Base-by-base conservation (phyloP, 2,797 vertebrate species). In the Xiphophorus birchmanni region DNA sequence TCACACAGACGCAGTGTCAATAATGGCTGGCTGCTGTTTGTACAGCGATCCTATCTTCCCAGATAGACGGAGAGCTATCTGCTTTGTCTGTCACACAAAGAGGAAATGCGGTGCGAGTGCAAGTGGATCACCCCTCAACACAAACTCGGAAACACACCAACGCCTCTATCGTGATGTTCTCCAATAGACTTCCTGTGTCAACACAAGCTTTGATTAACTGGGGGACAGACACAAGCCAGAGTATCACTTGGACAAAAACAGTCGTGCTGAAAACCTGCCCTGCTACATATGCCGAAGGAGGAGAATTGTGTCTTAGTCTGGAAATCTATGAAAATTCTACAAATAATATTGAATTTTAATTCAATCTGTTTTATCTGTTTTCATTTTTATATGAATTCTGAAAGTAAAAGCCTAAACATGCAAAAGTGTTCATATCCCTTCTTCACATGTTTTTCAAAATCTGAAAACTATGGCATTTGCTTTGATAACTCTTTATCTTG, bases 111-210 rank as follows among this genome's bases (percentile, higher is more conserved):
- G 78, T 56, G 76, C 48, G 87, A 86, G 81, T 82, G 75, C 75
- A 82, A 89, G 86, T 83, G 77, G 85, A 87, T 88, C 80, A 75
- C 60, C 73, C 82, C 35, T 52, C 42, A 56, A 50, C 75, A 82
- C 74, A 65, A 80, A 81, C 75, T 73, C 80, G 76, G 21, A 72
- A 47, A 78, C 88, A 72, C 65, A 7, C 63, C 8, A 5, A 78
- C 75, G 72, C 79, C 58, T 88, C 84, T 73, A 85, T 87, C 89
- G 72, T 37, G 73, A 78, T 50, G 9, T 83, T 87, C 80, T 89
- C 88, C 79, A 79, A 87, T 84, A 89, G 91, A 90, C 90, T 92
- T 90, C 84, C 87, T 89, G 82, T 94, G 93, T 94, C 92, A 93
- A 93, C 93, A 90, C 73, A 82, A 76, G 84, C 85, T 90, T 88